Percentiles rank a stretch among this genome's conserved stretches.
phyloP scores from a whole-genome alignment of 2,113 vertebrate genomes.

The Onychorhynchus coronatus region DNA sequence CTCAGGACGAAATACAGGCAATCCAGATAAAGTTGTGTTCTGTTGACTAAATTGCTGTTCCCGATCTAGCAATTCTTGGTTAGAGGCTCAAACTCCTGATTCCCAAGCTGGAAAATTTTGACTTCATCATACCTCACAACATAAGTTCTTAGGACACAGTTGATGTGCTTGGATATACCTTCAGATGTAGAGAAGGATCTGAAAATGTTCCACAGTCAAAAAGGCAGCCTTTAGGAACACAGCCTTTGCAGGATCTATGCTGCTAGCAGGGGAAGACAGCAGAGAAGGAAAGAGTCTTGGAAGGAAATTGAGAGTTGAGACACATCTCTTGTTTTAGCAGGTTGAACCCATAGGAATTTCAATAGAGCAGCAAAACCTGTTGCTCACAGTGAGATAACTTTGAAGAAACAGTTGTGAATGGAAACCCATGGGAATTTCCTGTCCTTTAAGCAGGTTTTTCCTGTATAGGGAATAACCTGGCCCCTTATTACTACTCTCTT shows the following conservation, averaged over 20 bases:
- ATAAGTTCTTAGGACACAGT: background rate
- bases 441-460: conserved; percentile 47
- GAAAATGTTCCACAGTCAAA: background rate
- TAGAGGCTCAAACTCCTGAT: background rate
- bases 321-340: background rate
- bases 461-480: background rate
- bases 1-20: background rate
- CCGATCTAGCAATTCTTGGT: background rate
- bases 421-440: conserved; percentile 1
- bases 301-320: background rate
- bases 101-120: background rate
- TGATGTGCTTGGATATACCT: background rate
- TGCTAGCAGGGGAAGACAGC: background rate
- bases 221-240: background rate
- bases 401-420: conserved; percentile 13
- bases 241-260: background rate
- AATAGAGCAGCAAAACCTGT: conserved; percentile 13
- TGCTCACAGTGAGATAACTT: background rate
- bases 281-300: background rate
- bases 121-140: background rate
- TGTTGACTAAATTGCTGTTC: background rate
- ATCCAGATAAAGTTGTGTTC: background rate
- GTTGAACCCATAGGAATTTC: conserved; percentile 6
- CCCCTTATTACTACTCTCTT: background rate
- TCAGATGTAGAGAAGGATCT: background rate